Conservation (phyloP, 2,888 invertebrate genomes). For the Hirtodrosophila alboralis region DNA sequence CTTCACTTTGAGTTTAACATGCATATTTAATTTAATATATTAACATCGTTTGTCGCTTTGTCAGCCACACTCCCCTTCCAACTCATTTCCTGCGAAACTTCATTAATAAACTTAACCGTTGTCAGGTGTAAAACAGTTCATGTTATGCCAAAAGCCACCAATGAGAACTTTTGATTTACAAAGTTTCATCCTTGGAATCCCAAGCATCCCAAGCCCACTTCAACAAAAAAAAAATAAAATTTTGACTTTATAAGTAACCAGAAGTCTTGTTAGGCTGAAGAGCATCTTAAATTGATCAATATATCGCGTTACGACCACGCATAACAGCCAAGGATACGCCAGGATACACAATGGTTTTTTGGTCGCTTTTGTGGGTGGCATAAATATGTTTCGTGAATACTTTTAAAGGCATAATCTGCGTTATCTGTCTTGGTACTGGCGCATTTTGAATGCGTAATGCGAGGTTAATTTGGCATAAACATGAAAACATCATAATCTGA, state of each 20-base stretch:
- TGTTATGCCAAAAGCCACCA: no score
- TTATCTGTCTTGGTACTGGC: conserved; percentile 11
- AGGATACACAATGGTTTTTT: background rate
- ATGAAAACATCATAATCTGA: conserved; percentile 4
- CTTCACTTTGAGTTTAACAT: no score
- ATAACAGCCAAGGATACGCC: no score
- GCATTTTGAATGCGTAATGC: conserved; percentile 22
- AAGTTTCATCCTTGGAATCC: conserved; percentile 2
- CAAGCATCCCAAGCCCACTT: conserved; percentile 6
- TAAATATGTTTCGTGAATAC: conserved; percentile 1
- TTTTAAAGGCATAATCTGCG: background rate
- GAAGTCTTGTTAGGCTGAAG: conserved; percentile 10
- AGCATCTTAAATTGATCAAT: conserved; percentile 16
- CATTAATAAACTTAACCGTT: no score
- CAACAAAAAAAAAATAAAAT: no score
- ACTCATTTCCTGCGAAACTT: no score
- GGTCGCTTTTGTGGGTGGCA: background rate
- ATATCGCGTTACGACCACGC: no score
- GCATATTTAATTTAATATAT: no score
- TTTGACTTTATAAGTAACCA: no score
- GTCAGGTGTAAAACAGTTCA: no score
- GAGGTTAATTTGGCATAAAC: conserved; percentile 13
- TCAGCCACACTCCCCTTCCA: no score
- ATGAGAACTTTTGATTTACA: conserved; percentile 13
- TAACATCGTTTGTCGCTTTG: no score